Evolutionary conservation across 2,113 vertebrate species (phyloP), one percentile per base, ranked within the genome.

Genomic region (Asarcornis scutulata): DNA sequence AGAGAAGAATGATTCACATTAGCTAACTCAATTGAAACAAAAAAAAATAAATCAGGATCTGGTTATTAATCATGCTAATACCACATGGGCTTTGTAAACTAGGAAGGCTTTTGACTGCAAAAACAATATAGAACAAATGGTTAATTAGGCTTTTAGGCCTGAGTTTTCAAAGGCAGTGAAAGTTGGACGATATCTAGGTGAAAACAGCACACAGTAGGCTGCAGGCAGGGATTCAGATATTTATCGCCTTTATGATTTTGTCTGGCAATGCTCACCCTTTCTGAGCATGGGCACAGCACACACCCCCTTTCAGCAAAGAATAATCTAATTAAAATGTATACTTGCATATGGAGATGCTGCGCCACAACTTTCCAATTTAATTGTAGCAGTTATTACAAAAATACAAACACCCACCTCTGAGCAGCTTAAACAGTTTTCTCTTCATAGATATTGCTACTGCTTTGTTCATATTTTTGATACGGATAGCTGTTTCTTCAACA

Each of bases 21-120:
- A 93, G 85, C 77, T 96, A 71, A 76, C 79, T 97, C 86, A 80
- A 48, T 91, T 89, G 92, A 93, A 97, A 97, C 72, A 26, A 76
- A 98, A 97, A 63, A 46, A 63, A 46, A 63, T 80, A 96, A 93
- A 93, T 44, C 81, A 97, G 63, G 85, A 91, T 93, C 66, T 86
- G 69, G 75, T 92, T 96, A 97, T 97, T 97, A 97, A 97, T 97
- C 94, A 97, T 73, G 79, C 86, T 96, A 93, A 92, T 97, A 94
- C 48, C 94, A 87, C 89, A 94, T 59, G 91, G 38, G 21, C 87
- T 92, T 91, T 82, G 69, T 94, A 96, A 97, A 95, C 68, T 64
- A 79, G 96, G 67, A 64, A 85, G 92, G 64, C 25, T 84, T 96
- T 89, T 94, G 84, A 91, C 74, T 86, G 40, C 52, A 94, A 81